A percentile compares a stretch with the other conserved stretches of the same genome.
These are phyloP conservation scores for Myodes glareolus DNA, from an alignment of 2,113 vertebrate genomes.

Conservation along the genomic window DNA sequence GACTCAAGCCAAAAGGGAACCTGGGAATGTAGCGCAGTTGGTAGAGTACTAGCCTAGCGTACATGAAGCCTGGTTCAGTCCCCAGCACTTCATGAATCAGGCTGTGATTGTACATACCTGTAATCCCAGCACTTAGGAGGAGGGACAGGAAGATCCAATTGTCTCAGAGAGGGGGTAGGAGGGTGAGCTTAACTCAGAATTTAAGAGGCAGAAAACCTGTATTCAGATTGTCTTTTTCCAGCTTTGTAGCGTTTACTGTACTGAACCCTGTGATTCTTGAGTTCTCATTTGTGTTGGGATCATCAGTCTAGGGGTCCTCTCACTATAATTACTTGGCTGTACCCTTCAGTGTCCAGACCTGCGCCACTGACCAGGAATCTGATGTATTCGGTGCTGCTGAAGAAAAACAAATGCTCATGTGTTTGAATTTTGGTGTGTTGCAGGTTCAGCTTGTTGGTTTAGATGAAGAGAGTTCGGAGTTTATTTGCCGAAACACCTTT, in stretches of 20 bases:
- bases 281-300: background rate
- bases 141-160: background rate
- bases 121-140: background rate
- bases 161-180: background rate
- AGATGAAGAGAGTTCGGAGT: constrained; percentile 98
- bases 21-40: background rate
- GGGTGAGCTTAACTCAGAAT: background rate
- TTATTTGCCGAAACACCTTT: constrained; percentile 98
- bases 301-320: background rate
- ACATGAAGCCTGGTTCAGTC: background rate
- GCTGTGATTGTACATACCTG: background rate
- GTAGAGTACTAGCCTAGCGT: background rate
- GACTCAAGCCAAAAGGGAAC: background rate
- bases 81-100: background rate
- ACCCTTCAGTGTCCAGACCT: background rate
- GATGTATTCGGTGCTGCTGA: background rate
- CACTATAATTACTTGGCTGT: background rate
- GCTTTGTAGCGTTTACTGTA: background rate
- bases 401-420: constrained; percentile 35
- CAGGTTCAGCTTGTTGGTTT: constrained; percentile 98
- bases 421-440: constrained; percentile 54
- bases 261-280: background rate
- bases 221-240: background rate
- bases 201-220: background rate
- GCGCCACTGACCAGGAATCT: background rate